Evolutionary conservation across 2,888 invertebrate genomes (phyloP).

Genomic region (Dicycla oo): DNA sequence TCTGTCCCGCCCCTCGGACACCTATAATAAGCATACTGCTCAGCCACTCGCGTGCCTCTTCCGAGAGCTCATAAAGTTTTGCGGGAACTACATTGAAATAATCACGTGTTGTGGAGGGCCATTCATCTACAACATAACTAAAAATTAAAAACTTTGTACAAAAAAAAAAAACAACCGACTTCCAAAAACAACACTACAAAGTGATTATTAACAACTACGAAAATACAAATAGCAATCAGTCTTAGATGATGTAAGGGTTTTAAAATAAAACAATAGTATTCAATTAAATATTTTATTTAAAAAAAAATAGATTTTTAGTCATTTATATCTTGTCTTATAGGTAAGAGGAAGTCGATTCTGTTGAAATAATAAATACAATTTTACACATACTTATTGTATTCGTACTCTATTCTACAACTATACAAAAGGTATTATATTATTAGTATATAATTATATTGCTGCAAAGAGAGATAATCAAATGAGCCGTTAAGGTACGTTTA

Average conservation of each 20-base stretch:
- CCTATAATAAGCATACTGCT: too few species aligned
- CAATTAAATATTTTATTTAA: conserved; percentile 51
- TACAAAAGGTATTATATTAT: neutral
- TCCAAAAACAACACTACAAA: too few species aligned
- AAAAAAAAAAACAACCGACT: too few species aligned
- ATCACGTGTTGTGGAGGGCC: too few species aligned
- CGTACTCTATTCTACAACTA: conserved; percentile 16
- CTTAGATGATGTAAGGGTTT: neutral
- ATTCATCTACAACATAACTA: too few species aligned
- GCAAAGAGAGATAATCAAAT: conserved; percentile 10
- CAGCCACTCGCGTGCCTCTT: too few species aligned
- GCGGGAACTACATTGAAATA: too few species aligned
- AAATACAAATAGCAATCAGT: too few species aligned
- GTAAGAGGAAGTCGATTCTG: conserved; percentile 46
- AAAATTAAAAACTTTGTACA: too few species aligned
- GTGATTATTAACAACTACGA: too few species aligned
- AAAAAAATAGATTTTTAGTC: conserved; percentile 47
- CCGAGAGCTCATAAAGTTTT: too few species aligned
- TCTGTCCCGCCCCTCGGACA: too few species aligned
- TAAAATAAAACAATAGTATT: conserved; percentile 28
- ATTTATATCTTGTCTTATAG: conserved; percentile 59
- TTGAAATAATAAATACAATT: conserved; percentile 43
- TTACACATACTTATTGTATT: conserved; percentile 13
- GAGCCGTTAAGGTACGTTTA: neutral
- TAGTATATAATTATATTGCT: neutral